A percentile compares a stretch with the other conserved stretches of the same genome.
Conservation (phyloP, 1,140 invertebrate species). For the Samia ricini region DNA sequence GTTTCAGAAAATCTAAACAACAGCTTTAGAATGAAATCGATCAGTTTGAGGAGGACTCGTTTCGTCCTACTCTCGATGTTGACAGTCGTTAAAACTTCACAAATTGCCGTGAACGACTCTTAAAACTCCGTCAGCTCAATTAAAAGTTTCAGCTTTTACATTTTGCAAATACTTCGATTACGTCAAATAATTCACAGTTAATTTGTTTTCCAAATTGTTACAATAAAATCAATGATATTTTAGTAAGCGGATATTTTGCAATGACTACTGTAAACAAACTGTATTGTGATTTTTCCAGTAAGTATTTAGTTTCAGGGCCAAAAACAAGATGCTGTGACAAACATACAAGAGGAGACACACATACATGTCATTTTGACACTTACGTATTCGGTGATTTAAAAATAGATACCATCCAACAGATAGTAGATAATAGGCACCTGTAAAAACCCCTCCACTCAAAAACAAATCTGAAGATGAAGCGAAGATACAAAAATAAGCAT, state of each 20-base stretch:
- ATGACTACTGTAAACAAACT: not conserved
- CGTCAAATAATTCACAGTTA: not conserved
- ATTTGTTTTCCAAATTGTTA: not conserved
- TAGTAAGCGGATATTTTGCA: not conserved
- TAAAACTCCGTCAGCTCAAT: constrained; percentile 48
- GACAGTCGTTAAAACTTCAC: constrained; percentile 47
- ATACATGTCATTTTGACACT: too few relatives aligned
- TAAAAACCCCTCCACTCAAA: too few relatives aligned
- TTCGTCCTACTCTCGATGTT: constrained; percentile 21
- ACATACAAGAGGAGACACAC: too few relatives aligned
- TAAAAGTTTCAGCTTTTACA: constrained; percentile 40
- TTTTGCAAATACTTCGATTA: not conserved
- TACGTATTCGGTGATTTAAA: too few relatives aligned
- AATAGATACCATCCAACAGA: too few relatives aligned
- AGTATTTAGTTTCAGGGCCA: too few relatives aligned
- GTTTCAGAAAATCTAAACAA: not conserved
- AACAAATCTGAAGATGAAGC: too few relatives aligned
- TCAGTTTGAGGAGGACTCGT: constrained; percentile 15
- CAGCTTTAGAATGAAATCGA: constrained; percentile 22
- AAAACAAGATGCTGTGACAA: too few relatives aligned
- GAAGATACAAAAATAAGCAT: too few relatives aligned
- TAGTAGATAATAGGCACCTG: too few relatives aligned
- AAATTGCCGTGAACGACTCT: constrained; percentile 46
- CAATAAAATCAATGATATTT: not conserved
- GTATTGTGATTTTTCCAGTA: too few relatives aligned